phyloP scores from a whole-genome alignment of 2,888 invertebrate genomes.

The Synanthedon formicaeformis region DNA sequence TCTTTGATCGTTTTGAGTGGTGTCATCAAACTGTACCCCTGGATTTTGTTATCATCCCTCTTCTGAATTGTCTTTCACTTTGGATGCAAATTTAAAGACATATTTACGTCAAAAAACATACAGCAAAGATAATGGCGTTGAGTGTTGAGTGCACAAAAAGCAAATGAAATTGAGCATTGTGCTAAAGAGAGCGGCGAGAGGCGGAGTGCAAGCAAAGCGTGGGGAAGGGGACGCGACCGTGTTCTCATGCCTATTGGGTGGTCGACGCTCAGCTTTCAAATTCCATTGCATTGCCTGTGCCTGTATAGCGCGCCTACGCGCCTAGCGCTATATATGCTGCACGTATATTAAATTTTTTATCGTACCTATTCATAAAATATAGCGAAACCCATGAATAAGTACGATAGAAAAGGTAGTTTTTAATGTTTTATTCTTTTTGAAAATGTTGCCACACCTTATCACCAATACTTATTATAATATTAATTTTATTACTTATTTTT shows the following conservation, averaged over 20 bases:
- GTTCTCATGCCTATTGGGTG: slow-evolving; percentile 69
- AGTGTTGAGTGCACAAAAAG: slow-evolving; percentile 9
- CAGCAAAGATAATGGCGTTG: too few species aligned
- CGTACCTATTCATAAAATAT: not conserved
- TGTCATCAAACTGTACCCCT: too few species aligned
- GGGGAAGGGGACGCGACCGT: slow-evolving; percentile 61
- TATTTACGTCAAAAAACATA: too few species aligned
- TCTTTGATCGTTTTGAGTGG: too few species aligned
- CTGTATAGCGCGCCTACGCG: slow-evolving; percentile 14
- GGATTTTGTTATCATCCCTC: too few species aligned
- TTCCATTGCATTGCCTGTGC: slow-evolving; percentile 67
- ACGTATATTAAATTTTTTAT: not conserved
- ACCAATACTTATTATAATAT: not conserved
- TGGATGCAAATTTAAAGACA: too few species aligned
- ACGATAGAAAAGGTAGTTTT: too few species aligned
- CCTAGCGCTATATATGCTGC: not conserved
- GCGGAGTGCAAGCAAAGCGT: slow-evolving; percentile 42
- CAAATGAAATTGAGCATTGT: slow-evolving; percentile 66
- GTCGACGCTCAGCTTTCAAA: slow-evolving; percentile 68
- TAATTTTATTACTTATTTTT: too few species aligned
- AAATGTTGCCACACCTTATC: too few species aligned
- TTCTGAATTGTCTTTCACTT: too few species aligned
- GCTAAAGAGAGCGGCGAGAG: slow-evolving; percentile 55
- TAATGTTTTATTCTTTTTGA: too few species aligned
- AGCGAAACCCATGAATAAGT: not conserved